A percentile compares a stretch with the other conserved stretches of the same genome.
These are phyloP conservation scores for Drosophila tristis DNA, from an alignment of 1,140 invertebrate genomes.

Conservation along the genomic window DNA sequence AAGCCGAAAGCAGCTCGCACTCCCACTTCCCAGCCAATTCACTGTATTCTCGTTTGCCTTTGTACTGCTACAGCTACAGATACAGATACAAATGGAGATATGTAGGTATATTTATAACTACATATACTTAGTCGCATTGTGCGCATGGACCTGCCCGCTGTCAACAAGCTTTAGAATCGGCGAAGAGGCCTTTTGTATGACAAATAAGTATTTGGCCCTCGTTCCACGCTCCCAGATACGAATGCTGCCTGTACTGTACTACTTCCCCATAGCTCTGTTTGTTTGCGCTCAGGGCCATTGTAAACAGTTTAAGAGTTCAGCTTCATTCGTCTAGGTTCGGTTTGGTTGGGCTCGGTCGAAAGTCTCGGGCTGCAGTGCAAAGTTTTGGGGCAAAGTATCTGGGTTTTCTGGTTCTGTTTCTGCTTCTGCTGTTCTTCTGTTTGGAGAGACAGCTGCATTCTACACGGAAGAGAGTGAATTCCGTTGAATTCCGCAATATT, in stretches of 20 bases:
- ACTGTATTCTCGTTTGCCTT: conserved; percentile 47
- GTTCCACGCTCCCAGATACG: conserved; percentile 20
- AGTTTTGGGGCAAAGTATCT: conserved; percentile 28
- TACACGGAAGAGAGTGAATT: background rate
- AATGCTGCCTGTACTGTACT: no score
- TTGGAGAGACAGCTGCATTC: background rate
- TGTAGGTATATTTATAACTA: conserved; percentile 22
- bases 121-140: conserved; percentile 33
- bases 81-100: conserved; percentile 23
- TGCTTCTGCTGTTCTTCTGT: background rate
- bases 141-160: conserved; percentile 11
- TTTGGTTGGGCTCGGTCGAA: conserved; percentile 37
- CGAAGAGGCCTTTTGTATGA: conserved; percentile 42
- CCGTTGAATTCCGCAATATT: background rate
- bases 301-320: conserved; percentile 68
- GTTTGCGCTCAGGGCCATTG: conserved; percentile 64
- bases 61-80: conserved; percentile 20
- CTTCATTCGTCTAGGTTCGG: conserved; percentile 7
- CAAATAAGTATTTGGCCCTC: conserved; percentile 36
- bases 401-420: background rate
- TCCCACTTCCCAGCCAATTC: conserved; percentile 29
- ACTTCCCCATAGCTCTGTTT: conserved; percentile 43
- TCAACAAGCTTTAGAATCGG: conserved; percentile 59
- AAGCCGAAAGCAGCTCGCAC: conserved; percentile 2
- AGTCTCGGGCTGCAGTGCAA: conserved; percentile 40